Conservation (phyloP, 2,113 vertebrate species). For the Tetrao urogallus region DNA sequence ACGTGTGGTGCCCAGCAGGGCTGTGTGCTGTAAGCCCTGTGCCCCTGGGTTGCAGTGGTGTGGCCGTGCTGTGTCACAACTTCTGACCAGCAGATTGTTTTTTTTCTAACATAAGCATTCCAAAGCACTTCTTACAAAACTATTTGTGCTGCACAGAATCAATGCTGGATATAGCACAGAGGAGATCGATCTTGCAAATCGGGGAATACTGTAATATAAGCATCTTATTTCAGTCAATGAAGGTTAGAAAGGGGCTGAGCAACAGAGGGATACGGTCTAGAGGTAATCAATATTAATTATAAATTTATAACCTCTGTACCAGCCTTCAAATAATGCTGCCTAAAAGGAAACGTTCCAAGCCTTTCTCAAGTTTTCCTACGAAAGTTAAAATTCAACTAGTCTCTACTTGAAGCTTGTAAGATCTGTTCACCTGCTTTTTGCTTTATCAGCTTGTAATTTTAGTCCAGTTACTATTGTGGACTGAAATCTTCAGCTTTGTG, state of each 20-base stretch:
- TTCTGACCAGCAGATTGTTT: background rate
- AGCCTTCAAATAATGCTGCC: conserved; percentile 63
- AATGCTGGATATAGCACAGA: conserved; percentile 30
- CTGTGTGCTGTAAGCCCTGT: background rate
- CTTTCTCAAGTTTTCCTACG: conserved; percentile 18
- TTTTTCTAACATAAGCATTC: no score
- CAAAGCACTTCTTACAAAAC: no score
- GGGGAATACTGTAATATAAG: conserved; percentile 69
- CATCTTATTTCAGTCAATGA: conserved; percentile 79
- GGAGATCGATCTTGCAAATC: conserved; percentile 75
- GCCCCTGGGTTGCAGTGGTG: background rate
- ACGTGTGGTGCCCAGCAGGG: background rate
- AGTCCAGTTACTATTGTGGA: background rate
- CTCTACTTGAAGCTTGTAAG: background rate
- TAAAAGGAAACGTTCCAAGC: conserved; percentile 28
- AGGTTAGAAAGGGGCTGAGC: conserved; percentile 79
- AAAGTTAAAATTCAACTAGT: background rate
- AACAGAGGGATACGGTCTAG: conserved; percentile 75
- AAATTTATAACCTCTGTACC: conserved; percentile 90
- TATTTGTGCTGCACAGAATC: conserved; percentile 53
- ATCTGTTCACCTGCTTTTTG: background rate
- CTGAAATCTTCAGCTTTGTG: background rate
- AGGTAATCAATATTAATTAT: conserved; percentile 90
- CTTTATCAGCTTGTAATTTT: background rate
- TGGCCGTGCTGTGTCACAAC: background rate